These are phyloP conservation scores for Spea multiplicata DNA, from an alignment of 2,113 vertebrate species.

Conservation along the genomic window DNA sequence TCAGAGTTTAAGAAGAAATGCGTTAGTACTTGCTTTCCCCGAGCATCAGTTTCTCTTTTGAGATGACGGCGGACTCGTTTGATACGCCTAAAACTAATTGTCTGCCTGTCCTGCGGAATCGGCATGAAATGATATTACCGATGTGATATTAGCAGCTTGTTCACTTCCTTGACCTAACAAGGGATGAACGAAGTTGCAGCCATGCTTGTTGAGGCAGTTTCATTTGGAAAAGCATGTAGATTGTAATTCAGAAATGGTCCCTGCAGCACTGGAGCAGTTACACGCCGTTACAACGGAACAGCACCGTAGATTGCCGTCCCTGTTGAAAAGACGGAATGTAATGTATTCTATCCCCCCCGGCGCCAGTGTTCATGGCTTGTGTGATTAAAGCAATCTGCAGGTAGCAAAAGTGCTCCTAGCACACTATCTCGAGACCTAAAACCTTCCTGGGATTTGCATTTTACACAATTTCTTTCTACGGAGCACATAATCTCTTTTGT, in stretches of 20 bases:
- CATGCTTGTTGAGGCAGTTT: conserved; percentile 24
- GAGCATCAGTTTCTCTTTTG: conserved; percentile 1
- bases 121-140: conserved; percentile 28
- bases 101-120: conserved; percentile 27
- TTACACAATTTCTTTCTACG: conserved; percentile 47
- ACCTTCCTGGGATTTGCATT: conserved; percentile 41
- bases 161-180: conserved; percentile 45
- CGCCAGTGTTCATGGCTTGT: conserved; percentile 29
- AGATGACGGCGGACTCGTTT: conserved; percentile 43
- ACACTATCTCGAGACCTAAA: conserved; percentile 40
- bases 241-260: conserved; percentile 46
- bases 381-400: conserved; percentile 38
- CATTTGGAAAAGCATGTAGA: conserved; percentile 37
- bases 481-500: conserved; percentile 49
- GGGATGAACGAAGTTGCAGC: conserved; percentile 43
- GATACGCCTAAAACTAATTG: conserved; percentile 38
- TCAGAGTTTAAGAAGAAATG: too few species aligned
- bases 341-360: conserved; percentile 46
- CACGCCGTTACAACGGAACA: conserved; percentile 35
- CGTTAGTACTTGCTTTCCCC: neutral
- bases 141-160: conserved; percentile 30
- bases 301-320: conserved; percentile 20
- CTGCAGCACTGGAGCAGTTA: conserved; percentile 35
- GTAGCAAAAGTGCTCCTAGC: conserved; percentile 36
- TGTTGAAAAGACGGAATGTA: conserved; percentile 46